A percentile compares a stretch with the other conserved stretches of the same genome.
phyloP scores from a whole-genome alignment of 2,113 vertebrate genomes.

The Elachura formosa region DNA sequence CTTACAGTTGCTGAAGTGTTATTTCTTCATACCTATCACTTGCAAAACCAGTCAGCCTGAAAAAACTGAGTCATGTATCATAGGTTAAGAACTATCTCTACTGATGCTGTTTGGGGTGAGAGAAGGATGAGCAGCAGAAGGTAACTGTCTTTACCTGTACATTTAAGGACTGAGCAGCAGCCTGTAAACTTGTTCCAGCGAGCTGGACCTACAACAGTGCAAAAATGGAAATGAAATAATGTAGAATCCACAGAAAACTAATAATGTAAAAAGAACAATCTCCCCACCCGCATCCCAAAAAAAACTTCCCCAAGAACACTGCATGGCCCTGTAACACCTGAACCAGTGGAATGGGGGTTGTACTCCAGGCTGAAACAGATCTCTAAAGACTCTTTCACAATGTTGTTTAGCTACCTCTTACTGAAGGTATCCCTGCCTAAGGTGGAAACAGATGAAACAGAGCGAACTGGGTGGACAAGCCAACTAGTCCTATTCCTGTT shows the following conservation, averaged over 20 bases:
- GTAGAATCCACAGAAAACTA: neutral
- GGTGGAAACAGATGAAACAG: neutral
- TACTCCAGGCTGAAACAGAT: neutral
- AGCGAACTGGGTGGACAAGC: neutral
- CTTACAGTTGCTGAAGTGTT: neutral
- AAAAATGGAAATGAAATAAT: slow-evolving; percentile 47
- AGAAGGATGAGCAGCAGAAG: neutral
- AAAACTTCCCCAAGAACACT: neutral
- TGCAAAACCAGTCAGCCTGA: neutral
- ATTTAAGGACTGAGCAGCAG: slow-evolving; percentile 82
- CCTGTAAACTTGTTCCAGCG: slow-evolving; percentile 82
- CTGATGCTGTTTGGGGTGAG: neutral
- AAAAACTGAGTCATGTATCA: neutral
- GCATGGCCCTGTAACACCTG: neutral
- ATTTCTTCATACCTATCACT: neutral
- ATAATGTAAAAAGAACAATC: neutral
- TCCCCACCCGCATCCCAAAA: neutral
- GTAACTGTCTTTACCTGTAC: slow-evolving; percentile 73
- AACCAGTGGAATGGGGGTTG: neutral
- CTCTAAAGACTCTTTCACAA: neutral
- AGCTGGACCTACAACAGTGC: slow-evolving; percentile 78
- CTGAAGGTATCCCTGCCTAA: neutral
- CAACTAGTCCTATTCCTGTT: neutral
- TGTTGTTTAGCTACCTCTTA: neutral
- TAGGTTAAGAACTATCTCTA: neutral